Base-by-base conservation (phyloP, 1,140 invertebrate genomes). In the Oryzaephilus surinamensis region DNA sequence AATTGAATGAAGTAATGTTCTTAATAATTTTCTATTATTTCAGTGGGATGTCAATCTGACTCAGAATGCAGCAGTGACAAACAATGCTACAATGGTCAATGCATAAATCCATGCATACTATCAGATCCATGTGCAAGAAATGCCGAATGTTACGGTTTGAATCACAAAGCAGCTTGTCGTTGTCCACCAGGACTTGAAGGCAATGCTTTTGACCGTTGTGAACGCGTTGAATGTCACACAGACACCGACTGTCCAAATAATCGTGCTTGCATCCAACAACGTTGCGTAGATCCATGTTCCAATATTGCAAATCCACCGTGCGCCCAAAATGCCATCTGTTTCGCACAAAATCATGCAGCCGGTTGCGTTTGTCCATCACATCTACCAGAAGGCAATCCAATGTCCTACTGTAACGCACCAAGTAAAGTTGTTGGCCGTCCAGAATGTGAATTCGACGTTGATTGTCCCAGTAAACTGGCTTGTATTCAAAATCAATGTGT, bases 11-110 rank as follows among this genome's bases (percentile, higher is more conserved):
- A 34, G 5, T 28, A 6, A 11, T 8, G 6, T 28, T 14, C n/a
- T 16, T 38, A 29, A 8, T 14, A 39, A 10, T 36, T 30, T 27
- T 35, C 8, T 14, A n/a, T 31, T 28, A 16, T 47, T 50, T 27
- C 13, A 53, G 51, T 55, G 26, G 49, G 49, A 13, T 93, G 89
- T 55, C 74, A 79, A 57, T 74, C 77, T 6, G 82, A 90, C 54
- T 74, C 73, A 33, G 84, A 91, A 57, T 93, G 89, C 55, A 57
- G 70, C 12, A 67, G 76, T 37, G 76, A 78, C 21, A 77, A 86
- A 48, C 79, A 80, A 35, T 93, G 89, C 47, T 77, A 84, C 50
- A 87, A 89, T 50, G 75, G 76, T 0, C 80, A 84, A 50, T 88
- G 84, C 45, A 63, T 87, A 4, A 84, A 76, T 60, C 82, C 83